Percentiles rank a stretch among this genome's conserved stretches.
Conservation (phyloP, 2,797 vertebrate species). For the Arremon aurantiirostris region DNA sequence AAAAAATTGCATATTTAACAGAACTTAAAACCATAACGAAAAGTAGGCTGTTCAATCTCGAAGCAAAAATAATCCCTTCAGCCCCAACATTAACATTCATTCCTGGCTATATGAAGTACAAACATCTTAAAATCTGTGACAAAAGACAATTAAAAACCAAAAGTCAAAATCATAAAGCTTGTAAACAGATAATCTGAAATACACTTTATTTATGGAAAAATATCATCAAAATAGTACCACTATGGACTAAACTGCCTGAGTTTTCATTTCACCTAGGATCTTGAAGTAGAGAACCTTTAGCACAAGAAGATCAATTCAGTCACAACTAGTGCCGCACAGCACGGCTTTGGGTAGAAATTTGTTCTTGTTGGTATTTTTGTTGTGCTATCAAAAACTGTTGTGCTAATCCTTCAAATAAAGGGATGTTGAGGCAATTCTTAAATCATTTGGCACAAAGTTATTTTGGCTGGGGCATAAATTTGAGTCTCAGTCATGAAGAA, state of each 20-base stretch:
- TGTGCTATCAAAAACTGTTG: constrained; percentile 82
- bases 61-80: constrained; percentile 71
- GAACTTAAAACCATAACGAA: constrained; percentile 65
- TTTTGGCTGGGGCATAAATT: constrained; percentile 83
- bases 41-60: constrained; percentile 63
- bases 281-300: constrained; percentile 80
- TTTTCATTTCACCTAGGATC: constrained; percentile 79
- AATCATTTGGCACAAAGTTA: constrained; percentile 93
- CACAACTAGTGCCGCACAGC: constrained; percentile 70
- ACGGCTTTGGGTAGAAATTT: constrained; percentile 60
- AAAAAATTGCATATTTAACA: constrained; percentile 79
- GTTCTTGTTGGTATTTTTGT: constrained; percentile 74
- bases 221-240: constrained; percentile 90
- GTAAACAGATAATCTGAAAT: constrained; percentile 85
- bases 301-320: constrained; percentile 77
- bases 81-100: constrained; percentile 64
- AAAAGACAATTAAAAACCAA: constrained; percentile 77
- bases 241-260: constrained; percentile 82
- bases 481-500: constrained; percentile 76
- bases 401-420: constrained; percentile 79
- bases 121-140: constrained; percentile 77
- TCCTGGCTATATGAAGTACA: constrained; percentile 75
- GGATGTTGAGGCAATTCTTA: constrained; percentile 79
- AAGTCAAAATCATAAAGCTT: constrained; percentile 82
- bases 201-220: constrained; percentile 86